Percentiles rank a stretch among this genome's conserved stretches.
phyloP scores from a whole-genome alignment of 1,140 invertebrate species.

The Papilio xuthus region DNA sequence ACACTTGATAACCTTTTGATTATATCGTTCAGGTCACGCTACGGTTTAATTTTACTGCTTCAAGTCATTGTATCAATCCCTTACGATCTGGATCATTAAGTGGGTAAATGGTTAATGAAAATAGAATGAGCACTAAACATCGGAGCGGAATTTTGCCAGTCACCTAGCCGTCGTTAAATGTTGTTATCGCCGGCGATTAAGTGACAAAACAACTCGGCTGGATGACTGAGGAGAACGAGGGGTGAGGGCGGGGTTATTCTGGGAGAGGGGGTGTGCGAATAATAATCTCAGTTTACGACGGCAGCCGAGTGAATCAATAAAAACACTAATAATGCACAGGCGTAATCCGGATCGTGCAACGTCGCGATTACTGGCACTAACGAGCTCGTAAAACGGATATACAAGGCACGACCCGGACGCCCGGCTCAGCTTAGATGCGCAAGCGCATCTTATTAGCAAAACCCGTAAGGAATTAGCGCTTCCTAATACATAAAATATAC shows the following conservation, averaged over 20 bases:
- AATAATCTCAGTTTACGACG: constrained; percentile 81
- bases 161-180: constrained; percentile 80
- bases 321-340: constrained; percentile 81
- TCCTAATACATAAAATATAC: too few relatives aligned
- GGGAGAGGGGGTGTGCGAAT: constrained; percentile 67
- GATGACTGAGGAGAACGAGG: constrained; percentile 36
- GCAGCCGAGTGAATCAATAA: constrained; percentile 80
- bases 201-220: constrained; percentile 76
- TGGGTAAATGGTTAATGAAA: constrained; percentile 81
- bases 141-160: constrained; percentile 78
- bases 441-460: constrained; percentile 52
- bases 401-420: constrained; percentile 69
- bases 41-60: constrained; percentile 75
- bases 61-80: constrained; percentile 74
- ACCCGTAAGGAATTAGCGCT: neutral
- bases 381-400: constrained; percentile 79
- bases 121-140: constrained; percentile 81
- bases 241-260: constrained; percentile 45
- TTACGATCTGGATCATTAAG: constrained; percentile 79
- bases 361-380: constrained; percentile 77
- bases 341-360: constrained; percentile 78
- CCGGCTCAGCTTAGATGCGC: constrained; percentile 71
- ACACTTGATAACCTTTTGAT: constrained; percentile 47
- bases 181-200: constrained; percentile 79
- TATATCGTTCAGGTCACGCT: constrained; percentile 66